These are phyloP conservation scores for Drosophila gunungcola DNA, from an alignment of 1,140 invertebrate genomes.

Conservation along the genomic window DNA sequence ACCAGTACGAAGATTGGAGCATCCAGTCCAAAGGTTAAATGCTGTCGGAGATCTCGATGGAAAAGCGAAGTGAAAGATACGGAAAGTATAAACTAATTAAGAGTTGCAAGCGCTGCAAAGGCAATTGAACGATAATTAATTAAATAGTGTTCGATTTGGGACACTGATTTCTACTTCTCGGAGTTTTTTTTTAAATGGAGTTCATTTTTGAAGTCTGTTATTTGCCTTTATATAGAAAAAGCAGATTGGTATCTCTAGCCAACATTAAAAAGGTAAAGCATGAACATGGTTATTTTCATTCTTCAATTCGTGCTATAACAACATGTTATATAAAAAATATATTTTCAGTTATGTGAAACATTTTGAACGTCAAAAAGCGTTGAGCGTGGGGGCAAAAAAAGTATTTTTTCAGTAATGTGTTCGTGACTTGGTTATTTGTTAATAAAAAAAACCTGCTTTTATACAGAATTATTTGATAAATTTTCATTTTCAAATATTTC, in stretches of 20 bases:
- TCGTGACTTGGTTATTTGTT: background rate
- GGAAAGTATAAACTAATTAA: constrained; percentile 36
- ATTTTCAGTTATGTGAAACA: no score
- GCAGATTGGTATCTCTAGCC: no score
- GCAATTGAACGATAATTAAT: constrained; percentile 38
- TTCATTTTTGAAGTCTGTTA: background rate
- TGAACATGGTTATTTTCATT: no score
- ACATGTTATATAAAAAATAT: no score
- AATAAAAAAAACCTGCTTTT: background rate
- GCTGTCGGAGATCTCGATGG: constrained; percentile 14
- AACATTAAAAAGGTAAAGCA: no score
- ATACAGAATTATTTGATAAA: background rate
- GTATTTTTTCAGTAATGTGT: background rate
- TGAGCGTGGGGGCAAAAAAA: background rate
- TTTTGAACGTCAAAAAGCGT: background rate
- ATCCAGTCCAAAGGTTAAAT: constrained; percentile 11
- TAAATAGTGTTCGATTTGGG: constrained; percentile 25
- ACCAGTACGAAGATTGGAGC: constrained; percentile 22
- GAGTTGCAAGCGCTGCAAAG: constrained; percentile 18
- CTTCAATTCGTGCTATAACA: no score
- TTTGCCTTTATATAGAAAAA: no score
- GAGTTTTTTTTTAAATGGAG: background rate
- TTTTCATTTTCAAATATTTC: background rate
- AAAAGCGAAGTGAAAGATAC: constrained; percentile 11
- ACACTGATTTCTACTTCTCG: constrained; percentile 15